These are phyloP conservation scores for Pica pica DNA, from an alignment of 2,113 vertebrate species.

Conservation along the genomic window DNA sequence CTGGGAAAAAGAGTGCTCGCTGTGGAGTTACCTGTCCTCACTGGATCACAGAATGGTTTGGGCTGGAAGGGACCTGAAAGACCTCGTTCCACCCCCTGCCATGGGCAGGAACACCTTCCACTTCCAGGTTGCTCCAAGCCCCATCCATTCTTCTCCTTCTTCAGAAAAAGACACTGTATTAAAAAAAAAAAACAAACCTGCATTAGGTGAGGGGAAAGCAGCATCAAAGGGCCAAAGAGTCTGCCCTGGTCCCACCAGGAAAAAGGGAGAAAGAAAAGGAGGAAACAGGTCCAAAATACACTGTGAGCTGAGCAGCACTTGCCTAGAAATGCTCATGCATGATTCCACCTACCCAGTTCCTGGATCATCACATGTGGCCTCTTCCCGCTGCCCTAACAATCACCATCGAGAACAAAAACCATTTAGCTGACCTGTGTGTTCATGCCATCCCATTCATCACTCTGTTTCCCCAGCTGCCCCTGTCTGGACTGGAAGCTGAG, in stretches of 20 bases:
- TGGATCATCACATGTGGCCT: accelerated
- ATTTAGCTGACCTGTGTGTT: neutral
- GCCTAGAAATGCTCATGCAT: accelerated
- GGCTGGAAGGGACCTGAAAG: neutral
- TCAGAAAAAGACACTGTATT: neutral
- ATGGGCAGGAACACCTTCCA: neutral
- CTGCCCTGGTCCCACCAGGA: neutral
- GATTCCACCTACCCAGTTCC: accelerated
- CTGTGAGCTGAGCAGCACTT: neutral
- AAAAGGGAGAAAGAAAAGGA: neutral
- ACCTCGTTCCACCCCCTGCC: neutral
- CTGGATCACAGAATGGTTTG: neutral
- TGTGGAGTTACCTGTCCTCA: neutral
- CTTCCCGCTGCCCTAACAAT: neutral
- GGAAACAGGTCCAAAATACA: neutral
- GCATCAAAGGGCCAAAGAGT: neutral
- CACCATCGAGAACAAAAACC: neutral
- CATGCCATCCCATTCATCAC: neutral
- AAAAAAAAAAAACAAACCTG: neutral
- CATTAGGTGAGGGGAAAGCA: neutral
- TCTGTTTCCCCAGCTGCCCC: neutral
- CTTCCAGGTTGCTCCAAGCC: neutral
- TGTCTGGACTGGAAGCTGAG: neutral
- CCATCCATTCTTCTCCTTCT: neutral
- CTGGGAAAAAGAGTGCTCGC: neutral